These are phyloP conservation scores for Argentina silus DNA, from an alignment of 2,797 vertebrate species.

Conservation along the genomic window DNA sequence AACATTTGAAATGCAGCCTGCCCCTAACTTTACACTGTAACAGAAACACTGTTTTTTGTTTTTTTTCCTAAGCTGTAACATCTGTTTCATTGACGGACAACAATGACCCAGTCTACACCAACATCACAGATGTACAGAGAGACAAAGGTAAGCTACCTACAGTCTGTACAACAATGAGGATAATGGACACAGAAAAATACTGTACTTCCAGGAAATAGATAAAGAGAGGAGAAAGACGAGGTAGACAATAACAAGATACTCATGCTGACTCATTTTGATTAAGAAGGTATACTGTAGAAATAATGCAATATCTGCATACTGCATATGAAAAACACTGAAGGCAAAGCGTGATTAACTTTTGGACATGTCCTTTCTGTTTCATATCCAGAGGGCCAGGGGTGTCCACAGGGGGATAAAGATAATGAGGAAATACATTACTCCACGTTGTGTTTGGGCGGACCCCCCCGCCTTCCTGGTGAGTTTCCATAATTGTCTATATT, in stretches of 20 bases:
- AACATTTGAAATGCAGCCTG: too few species aligned
- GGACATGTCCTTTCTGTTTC: neutral
- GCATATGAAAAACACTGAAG: neutral
- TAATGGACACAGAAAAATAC: too few species aligned
- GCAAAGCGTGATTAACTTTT: neutral
- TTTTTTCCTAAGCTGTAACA: neutral
- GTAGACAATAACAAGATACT: neutral
- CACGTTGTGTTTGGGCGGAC: neutral
- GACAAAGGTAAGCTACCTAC: neutral
- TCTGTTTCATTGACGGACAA: neutral
- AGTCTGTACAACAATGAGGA: too few species aligned
- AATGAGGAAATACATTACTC: constrained; percentile 6
- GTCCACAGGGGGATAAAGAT: neutral
- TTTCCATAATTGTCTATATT: neutral
- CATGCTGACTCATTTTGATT: neutral
- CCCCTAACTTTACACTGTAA: neutral
- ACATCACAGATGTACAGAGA: neutral
- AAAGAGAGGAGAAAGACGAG: too few species aligned
- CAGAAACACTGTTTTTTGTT: neutral
- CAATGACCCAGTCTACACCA: neutral
- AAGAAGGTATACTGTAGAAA: neutral
- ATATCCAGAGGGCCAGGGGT: neutral
- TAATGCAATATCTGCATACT: neutral
- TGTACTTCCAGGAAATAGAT: too few species aligned
- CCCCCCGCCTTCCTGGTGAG: neutral